A percentile compares a stretch with the other conserved stretches of the same genome.
Evolutionary conservation across 1,140 invertebrate genomes (phyloP).

Genomic region (Tetragnatha versicolor): DNA sequence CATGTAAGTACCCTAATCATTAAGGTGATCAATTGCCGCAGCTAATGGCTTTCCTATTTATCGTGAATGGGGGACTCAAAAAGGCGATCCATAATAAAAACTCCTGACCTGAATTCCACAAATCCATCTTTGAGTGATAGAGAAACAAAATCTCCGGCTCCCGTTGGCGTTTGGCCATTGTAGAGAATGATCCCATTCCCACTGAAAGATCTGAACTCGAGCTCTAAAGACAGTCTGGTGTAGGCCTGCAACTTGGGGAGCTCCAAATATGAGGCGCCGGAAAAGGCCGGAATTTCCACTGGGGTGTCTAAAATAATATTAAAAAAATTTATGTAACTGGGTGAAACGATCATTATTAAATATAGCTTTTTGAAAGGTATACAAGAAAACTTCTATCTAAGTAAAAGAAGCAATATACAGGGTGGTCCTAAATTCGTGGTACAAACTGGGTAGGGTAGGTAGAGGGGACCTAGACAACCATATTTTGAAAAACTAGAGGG

Average conservation of each 20-base stretch:
- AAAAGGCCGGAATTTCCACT: conserved; percentile 64
- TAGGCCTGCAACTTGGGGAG: conserved; percentile 77
- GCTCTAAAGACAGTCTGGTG: conserved; percentile 85
- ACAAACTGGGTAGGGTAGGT: too few relatives aligned
- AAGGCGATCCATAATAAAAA: background rate
- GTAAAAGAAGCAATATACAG: too few relatives aligned
- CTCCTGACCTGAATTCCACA: conserved; percentile 64
- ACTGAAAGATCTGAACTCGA: conserved; percentile 85
- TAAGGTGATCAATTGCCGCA: too few relatives aligned
- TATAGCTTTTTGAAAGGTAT: background rate
- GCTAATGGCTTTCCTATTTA: too few relatives aligned
- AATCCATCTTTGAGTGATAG: conserved; percentile 72
- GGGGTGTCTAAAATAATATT: conserved; percentile 32
- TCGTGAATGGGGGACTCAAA: too few relatives aligned
- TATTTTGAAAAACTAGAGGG: too few relatives aligned
- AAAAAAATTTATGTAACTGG: background rate
- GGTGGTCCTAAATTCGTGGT: too few relatives aligned
- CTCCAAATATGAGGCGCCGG: conserved; percentile 65
- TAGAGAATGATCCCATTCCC: conserved; percentile 87
- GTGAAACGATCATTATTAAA: background rate
- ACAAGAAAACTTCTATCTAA: too few relatives aligned
- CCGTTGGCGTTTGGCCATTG: conserved; percentile 84
- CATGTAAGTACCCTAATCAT: too few relatives aligned
- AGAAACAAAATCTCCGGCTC: conserved; percentile 88
- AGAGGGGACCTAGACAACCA: too few relatives aligned